phyloP scores from a whole-genome alignment of 2,888 invertebrate genomes.

The Thymelicus sylvestris region DNA sequence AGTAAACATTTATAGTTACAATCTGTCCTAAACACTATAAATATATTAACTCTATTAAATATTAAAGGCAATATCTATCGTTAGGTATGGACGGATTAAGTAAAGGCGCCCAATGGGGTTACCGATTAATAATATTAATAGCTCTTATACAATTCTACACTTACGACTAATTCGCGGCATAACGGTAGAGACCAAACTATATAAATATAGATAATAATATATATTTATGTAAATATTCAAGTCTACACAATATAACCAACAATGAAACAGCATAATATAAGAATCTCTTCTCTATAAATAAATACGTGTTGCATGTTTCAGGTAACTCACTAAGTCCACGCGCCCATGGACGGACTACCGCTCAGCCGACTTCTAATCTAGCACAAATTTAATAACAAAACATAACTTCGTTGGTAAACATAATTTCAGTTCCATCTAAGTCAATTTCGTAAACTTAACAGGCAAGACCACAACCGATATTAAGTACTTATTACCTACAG shows the following conservation, averaged over 20 bases:
- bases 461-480: conserved; percentile 86
- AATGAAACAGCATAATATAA: conserved; percentile 75
- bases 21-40: conserved; percentile 79
- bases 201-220: conserved; percentile 41
- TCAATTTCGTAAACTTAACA: conserved; percentile 83
- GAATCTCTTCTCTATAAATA: conserved; percentile 79
- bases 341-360: conserved; percentile 65
- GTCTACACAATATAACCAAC: conserved; percentile 67
- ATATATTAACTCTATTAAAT: conserved; percentile 85
- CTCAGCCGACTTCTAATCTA: conserved; percentile 60
- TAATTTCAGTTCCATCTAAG: conserved; percentile 80
- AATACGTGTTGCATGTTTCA: conserved; percentile 76
- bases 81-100: conserved; percentile 84
- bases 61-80: conserved; percentile 84
- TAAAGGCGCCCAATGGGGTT: conserved; percentile 83
- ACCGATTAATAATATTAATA: conserved; percentile 81
- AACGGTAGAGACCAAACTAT: conserved; percentile 64
- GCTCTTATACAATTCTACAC: conserved; percentile 66
- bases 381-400: conserved; percentile 73
- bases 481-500: conserved; percentile 84
- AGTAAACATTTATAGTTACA: conserved; percentile 71
- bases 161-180: conserved; percentile 67
- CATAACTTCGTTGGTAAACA: conserved; percentile 82
- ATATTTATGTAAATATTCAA: conserved; percentile 56
- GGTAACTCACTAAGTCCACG: conserved; percentile 80